Conservation (phyloP, 2,888 invertebrate genomes). For the Athalia cordata region DNA sequence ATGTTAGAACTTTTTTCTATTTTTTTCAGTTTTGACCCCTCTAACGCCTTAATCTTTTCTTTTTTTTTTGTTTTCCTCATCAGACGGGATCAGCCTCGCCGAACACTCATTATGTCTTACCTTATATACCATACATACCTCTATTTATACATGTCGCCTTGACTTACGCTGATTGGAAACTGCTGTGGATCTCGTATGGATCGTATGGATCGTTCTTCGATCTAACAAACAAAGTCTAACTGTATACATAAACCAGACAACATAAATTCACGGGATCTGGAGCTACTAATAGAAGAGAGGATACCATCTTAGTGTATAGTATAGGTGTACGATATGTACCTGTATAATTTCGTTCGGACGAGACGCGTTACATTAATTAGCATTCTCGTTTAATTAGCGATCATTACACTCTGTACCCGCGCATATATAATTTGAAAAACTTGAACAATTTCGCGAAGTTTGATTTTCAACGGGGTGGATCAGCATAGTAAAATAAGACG, state of each 20-base stretch:
- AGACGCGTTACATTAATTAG: conserved; percentile 12
- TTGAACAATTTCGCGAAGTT: background rate
- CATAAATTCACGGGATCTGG: conserved; percentile 11
- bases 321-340: no score
- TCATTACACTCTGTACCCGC: background rate
- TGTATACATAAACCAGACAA: background rate
- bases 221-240: conserved; percentile 1
- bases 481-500: no score
- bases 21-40: no score
- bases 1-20: no score
- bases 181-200: background rate
- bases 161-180: conserved; percentile 24
- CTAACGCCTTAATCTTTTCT: no score
- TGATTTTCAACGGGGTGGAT: background rate
- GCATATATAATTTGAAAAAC: no score
- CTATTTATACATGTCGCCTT: background rate
- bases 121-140: background rate
- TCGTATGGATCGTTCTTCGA: background rate
- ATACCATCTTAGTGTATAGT: no score
- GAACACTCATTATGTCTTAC: no score
- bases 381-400: conserved; percentile 27
- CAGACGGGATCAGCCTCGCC: no score
- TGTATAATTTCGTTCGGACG: no score
- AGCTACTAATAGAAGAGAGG: background rate
- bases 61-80: no score